Conservation (phyloP, 2,797 vertebrate genomes). For the Karalla daura region DNA sequence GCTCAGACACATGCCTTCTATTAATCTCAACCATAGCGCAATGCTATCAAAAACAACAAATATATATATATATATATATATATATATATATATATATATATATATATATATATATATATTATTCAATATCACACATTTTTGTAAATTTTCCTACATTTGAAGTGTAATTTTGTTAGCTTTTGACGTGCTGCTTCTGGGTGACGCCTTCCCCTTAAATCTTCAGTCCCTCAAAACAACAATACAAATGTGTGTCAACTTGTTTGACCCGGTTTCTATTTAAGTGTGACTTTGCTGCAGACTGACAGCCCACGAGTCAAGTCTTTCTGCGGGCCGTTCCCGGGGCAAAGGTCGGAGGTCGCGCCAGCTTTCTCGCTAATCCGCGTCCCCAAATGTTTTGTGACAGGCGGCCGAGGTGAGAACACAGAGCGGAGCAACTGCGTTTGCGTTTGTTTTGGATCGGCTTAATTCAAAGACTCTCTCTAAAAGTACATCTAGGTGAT, state of each 20-base stretch:
- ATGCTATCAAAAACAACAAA: too few species aligned
- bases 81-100: too few species aligned
- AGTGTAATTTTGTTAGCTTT: too few species aligned
- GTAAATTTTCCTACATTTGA: too few species aligned
- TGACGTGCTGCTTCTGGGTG: too few species aligned
- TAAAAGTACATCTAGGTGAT: constrained; percentile 16
- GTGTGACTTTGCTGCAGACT: constrained; percentile 32
- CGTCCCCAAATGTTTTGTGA: constrained; percentile 18
- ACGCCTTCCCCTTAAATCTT: too few species aligned
- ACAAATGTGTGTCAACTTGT: constrained; percentile 9
- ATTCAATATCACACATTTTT: too few species aligned
- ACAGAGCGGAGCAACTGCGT: neutral
- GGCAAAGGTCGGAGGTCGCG: constrained; percentile 41
- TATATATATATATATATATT: too few species aligned
- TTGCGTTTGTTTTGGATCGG: neutral
- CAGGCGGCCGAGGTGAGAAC: constrained; percentile 1
- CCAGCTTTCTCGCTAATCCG: constrained; percentile 7
- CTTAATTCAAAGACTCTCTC: constrained; percentile 13
- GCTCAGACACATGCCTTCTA: too few species aligned
- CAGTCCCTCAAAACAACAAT: neutral
- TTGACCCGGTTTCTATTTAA: constrained; percentile 19
- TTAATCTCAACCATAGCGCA: too few species aligned
- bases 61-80: too few species aligned
- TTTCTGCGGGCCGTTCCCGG: constrained; percentile 37
- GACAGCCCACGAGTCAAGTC: constrained; percentile 27